These are phyloP conservation scores for Campoplex nolae DNA, from an alignment of 2,888 invertebrate species.

Conservation along the genomic window DNA sequence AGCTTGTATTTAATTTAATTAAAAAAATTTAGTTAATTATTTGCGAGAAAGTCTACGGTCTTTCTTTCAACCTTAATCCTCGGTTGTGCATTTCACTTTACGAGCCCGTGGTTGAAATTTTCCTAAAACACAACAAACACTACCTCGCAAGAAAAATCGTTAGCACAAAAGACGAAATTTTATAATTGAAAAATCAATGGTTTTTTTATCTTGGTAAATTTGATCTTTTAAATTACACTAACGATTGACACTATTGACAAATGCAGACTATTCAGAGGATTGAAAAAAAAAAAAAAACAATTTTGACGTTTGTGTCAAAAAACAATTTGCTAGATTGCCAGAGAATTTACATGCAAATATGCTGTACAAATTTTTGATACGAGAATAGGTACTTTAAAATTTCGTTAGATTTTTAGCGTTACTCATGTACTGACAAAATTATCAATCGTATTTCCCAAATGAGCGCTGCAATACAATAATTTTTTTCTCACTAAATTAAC, in stretches of 20 bases:
- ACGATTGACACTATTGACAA: no score
- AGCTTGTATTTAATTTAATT: conserved; percentile 69
- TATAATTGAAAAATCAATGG: background rate
- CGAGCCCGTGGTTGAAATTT: background rate
- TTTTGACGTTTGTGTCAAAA: no score
- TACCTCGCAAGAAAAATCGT: background rate
- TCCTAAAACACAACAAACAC: background rate
- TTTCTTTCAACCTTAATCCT: conserved; percentile 56
- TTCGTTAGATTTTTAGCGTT: no score
- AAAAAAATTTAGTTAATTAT: conserved; percentile 67
- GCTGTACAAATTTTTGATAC: no score
- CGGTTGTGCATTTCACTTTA: conserved; percentile 8
- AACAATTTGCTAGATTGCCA: no score
- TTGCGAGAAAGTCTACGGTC: conserved; percentile 56
- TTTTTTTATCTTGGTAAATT: no score
- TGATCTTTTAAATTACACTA: no score
- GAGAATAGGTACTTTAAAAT: no score
- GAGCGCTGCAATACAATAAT: background rate
- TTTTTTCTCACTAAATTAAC: background rate
- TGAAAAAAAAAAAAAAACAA: no score
- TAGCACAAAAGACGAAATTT: background rate
- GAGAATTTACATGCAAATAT: no score
- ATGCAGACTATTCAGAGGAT: no score
- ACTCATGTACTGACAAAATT: background rate
- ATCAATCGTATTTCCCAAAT: background rate